Evolutionary conservation across 2,888 invertebrate genomes (phyloP).

Genomic region (Thecophora atra): DNA sequence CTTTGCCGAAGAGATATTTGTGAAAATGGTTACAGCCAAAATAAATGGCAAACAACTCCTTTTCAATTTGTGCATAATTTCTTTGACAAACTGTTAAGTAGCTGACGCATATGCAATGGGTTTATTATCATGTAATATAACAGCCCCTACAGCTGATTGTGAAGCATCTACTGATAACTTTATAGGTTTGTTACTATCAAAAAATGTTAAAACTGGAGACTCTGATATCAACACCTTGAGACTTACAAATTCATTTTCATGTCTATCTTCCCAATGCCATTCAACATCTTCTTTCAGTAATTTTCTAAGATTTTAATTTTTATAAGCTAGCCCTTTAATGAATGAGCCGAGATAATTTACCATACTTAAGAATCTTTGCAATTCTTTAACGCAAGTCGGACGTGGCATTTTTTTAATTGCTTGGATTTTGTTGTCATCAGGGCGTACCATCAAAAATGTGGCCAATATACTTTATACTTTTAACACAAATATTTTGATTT

Average conservation of each 20-base stretch:
- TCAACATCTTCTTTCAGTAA: too few relatives aligned
- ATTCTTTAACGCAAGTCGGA: too few relatives aligned
- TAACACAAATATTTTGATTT: neutral
- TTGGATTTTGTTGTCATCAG: too few relatives aligned
- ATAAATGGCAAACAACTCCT: constrained; percentile 41
- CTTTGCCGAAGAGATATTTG: constrained; percentile 32
- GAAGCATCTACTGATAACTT: constrained; percentile 36
- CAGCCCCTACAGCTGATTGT: constrained; percentile 37
- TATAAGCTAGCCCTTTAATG: neutral
- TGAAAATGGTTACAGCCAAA: constrained; percentile 40
- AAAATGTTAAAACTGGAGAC: constrained; percentile 37
- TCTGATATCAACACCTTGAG: too few relatives aligned
- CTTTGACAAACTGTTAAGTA: constrained; percentile 29
- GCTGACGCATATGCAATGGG: constrained; percentile 19
- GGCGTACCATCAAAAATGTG: too few relatives aligned
- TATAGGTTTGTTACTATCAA: constrained; percentile 33
- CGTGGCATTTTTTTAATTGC: too few relatives aligned
- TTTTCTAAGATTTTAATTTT: too few relatives aligned
- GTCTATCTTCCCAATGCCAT: too few relatives aligned
- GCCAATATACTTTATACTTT: too few relatives aligned
- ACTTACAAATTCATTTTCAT: too few relatives aligned
- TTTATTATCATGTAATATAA: constrained; percentile 30
- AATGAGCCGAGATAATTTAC: constrained; percentile 10
- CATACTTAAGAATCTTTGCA: constrained; percentile 5
- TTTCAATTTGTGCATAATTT: constrained; percentile 43